These are phyloP conservation scores for Pogonomyrmex barbatus DNA, from an alignment of 1,140 invertebrate genomes.

Conservation along the genomic window DNA sequence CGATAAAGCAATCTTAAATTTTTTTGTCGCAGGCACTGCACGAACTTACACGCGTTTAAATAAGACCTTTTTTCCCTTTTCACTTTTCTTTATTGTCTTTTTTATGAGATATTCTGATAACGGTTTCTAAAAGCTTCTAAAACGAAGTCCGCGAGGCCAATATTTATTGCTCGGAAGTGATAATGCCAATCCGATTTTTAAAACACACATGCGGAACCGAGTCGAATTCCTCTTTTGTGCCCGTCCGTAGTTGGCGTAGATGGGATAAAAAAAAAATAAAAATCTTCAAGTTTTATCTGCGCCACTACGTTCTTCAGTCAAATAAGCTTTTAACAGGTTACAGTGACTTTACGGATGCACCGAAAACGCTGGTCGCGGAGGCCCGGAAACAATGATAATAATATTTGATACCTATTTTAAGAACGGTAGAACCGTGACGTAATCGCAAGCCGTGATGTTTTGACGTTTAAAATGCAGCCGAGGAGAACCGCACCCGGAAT, in stretches of 20 bases:
- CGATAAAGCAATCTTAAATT: not conserved
- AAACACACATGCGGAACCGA: not conserved
- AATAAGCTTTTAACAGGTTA: not conserved
- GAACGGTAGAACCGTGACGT: not conserved
- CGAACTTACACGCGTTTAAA: too few species aligned
- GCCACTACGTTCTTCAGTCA: not conserved
- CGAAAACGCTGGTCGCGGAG: not conserved
- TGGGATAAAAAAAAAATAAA: not conserved
- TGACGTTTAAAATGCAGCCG: not conserved
- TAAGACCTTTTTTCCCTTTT: not conserved
- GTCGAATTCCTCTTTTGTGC: not conserved
- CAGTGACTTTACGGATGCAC: not conserved
- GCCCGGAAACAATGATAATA: not conserved
- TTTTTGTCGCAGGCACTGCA: not conserved
- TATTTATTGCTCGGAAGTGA: not conserved
- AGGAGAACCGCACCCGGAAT: not conserved
- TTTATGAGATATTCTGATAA: not conserved
- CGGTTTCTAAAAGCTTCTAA: too few species aligned
- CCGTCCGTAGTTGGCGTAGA: not conserved
- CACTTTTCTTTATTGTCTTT: not conserved
- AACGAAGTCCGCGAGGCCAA: too few species aligned
- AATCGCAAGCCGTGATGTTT: not conserved
- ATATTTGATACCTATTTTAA: not conserved
- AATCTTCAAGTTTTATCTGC: not conserved
- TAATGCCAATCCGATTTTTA: not conserved